Conservation (phyloP, 2,888 invertebrate genomes). For the Ophioninae sp. region DNA sequence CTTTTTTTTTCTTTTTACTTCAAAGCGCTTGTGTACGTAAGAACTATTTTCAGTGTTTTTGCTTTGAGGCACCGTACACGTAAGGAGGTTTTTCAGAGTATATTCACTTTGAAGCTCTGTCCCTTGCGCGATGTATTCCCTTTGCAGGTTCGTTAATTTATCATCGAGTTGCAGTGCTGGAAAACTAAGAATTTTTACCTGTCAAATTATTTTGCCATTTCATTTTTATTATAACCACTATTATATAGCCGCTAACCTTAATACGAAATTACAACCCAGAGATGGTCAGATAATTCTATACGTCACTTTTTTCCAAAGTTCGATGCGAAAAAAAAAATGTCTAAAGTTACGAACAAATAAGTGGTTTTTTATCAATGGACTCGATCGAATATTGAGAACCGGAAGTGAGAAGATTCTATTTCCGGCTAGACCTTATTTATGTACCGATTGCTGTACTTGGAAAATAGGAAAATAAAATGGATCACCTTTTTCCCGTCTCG, state of each 20-base stretch:
- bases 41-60: conserved; percentile 30
- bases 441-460: conserved; percentile 60
- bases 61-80: conserved; percentile 1
- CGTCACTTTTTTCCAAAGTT: no score
- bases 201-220: neutral
- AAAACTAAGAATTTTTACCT: neutral
- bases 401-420: conserved; percentile 75
- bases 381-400: conserved; percentile 19
- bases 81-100: conserved; percentile 20
- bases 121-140: conserved; percentile 18
- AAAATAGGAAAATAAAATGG: conserved; percentile 68
- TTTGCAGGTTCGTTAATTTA: conserved; percentile 18
- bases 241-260: neutral
- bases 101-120: conserved; percentile 18
- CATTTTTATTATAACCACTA: neutral
- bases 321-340: no score
- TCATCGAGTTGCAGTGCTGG: conserved; percentile 1
- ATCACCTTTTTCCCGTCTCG: conserved; percentile 33
- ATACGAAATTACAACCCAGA: no score
- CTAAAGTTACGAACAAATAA: neutral
- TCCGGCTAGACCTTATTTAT: conserved; percentile 80
- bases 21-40: conserved; percentile 24
- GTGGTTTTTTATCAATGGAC: conserved; percentile 9
- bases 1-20: neutral
- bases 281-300: no score